Evolutionary conservation across 2,797 vertebrate species (phyloP).

Genomic region (Tamandua tetradactyla): DNA sequence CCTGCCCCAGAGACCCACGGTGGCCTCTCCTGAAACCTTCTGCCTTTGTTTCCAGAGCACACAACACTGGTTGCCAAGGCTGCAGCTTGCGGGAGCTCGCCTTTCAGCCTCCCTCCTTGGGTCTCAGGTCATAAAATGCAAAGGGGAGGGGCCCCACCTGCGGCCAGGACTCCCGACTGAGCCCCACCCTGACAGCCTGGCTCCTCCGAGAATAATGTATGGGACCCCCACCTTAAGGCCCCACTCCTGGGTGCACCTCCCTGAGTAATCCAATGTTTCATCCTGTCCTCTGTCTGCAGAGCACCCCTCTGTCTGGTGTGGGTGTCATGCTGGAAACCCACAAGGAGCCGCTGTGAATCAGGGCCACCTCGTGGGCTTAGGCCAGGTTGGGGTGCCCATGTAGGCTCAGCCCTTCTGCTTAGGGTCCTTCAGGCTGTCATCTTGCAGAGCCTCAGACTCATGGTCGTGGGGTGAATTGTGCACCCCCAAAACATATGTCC

Average conservation of each 20-base stretch:
- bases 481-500: too few species aligned
- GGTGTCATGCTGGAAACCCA: background rate
- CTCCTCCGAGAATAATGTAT: background rate
- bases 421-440: background rate
- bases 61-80: slow-evolving; percentile 36
- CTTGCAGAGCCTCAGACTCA: background rate
- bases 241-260: fast-evolving
- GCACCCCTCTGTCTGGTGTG: background rate
- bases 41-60: background rate
- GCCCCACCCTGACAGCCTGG: background rate
- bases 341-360: background rate
- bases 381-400: background rate
- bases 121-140: background rate
- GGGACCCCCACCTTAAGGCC: background rate
- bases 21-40: background rate
- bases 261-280: too few species aligned
- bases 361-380: background rate
- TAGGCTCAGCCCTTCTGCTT: background rate
- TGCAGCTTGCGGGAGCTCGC: slow-evolving; percentile 18
- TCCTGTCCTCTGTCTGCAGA: too few species aligned
- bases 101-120: background rate
- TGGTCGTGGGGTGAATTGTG: too few species aligned
- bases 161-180: background rate
- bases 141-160: background rate
- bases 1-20: background rate